Percentiles rank a stretch among this genome's conserved stretches.
These are phyloP conservation scores for Ophiothrix spiculata DNA, from an alignment of 35 echinoderm and acorn worm species.

Conservation along the genomic window DNA sequence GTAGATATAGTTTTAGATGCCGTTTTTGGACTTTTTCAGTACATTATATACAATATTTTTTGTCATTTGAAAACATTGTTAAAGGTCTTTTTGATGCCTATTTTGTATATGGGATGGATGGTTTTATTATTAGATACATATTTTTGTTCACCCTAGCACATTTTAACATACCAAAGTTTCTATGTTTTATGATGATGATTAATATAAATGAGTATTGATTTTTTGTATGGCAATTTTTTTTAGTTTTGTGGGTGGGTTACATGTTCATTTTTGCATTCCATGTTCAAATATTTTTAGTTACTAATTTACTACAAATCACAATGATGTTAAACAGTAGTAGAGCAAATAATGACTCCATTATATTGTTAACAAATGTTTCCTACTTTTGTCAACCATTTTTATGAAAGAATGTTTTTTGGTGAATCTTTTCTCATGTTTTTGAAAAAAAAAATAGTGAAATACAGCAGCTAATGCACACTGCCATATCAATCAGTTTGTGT, in stretches of 20 bases:
- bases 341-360: constrained; percentile 10
- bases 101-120: constrained; percentile 12
- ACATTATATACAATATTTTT: constrained; percentile 17
- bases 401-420: constrained; percentile 15
- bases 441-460: constrained; percentile 11
- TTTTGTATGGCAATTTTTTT: constrained; percentile 14
- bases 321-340: constrained; percentile 7
- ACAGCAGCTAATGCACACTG: constrained; percentile 10
- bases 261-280: neutral
- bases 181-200: constrained; percentile 17
- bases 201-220: neutral
- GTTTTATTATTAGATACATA: constrained; percentile 1
- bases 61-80: constrained; percentile 4
- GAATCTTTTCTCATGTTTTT: constrained; percentile 16
- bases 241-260: neutral
- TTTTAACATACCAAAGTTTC: constrained; percentile 13
- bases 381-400: constrained; percentile 13
- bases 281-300: neutral
- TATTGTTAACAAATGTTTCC: constrained; percentile 9
- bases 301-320: constrained; percentile 3
- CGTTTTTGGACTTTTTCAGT: neutral
- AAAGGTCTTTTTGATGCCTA: constrained; percentile 8
- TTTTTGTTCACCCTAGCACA: constrained; percentile 9
- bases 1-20: neutral
- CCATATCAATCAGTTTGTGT: constrained; percentile 5